These are phyloP conservation scores for Cecropterus lyciades DNA, from an alignment of 1,140 invertebrate species.

Conservation along the genomic window DNA sequence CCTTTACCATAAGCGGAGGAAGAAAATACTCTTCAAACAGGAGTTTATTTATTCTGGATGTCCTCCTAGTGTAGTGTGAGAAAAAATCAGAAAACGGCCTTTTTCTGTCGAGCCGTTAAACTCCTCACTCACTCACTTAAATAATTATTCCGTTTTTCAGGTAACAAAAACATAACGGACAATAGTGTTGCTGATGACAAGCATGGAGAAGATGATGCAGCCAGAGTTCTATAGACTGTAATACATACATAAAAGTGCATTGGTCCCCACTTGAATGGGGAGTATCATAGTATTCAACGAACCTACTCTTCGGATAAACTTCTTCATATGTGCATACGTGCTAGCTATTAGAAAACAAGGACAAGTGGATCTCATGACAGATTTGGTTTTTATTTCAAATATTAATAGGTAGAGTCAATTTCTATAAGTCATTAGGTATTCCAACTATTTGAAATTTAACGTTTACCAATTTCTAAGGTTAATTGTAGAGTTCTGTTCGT, in stretches of 20 bases:
- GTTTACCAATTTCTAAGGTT: slow-evolving; percentile 23
- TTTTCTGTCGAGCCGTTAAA: too few species aligned
- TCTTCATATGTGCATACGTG: background rate
- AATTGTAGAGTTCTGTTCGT: slow-evolving; percentile 16
- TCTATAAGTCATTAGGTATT: slow-evolving; percentile 27
- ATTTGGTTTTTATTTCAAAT: slow-evolving; percentile 34
- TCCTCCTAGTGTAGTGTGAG: too few species aligned
- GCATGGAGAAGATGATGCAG: slow-evolving; percentile 51
- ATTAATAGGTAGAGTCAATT: slow-evolving; percentile 34
- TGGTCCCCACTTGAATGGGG: slow-evolving; percentile 1
- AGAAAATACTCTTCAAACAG: too few species aligned
- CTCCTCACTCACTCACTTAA: too few species aligned
- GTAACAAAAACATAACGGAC: slow-evolving; percentile 73
- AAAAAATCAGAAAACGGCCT: too few species aligned
- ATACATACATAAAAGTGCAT: slow-evolving; percentile 36
- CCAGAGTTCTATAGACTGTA: slow-evolving; percentile 65
- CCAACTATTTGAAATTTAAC: slow-evolving; percentile 24
- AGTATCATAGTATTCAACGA: slow-evolving; percentile 9
- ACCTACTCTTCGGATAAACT: slow-evolving; percentile 16
- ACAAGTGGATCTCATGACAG: slow-evolving; percentile 28
- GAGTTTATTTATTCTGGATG: too few species aligned
- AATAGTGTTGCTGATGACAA: slow-evolving; percentile 68
- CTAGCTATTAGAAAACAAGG: slow-evolving; percentile 12
- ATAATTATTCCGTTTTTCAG: slow-evolving; percentile 50
- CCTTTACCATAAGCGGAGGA: too few species aligned